These are phyloP conservation scores for Neosilurus mollespiculum DNA, from an alignment of 2,797 vertebrate genomes.

Conservation along the genomic window DNA sequence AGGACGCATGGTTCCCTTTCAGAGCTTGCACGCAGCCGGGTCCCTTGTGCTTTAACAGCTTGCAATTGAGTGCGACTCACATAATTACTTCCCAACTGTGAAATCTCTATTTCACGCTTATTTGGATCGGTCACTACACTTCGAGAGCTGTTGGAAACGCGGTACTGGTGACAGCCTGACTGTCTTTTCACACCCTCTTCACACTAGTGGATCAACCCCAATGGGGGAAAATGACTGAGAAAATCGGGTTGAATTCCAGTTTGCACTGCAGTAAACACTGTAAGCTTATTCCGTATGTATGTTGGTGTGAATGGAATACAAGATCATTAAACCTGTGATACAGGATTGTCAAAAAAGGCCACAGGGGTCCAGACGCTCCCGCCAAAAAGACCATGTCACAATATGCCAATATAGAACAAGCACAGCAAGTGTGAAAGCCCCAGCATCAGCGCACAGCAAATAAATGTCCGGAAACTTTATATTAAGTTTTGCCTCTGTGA, in stretches of 20 bases:
- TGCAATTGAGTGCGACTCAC: not conserved
- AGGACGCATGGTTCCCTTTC: not conserved
- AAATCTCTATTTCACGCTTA: conserved; percentile 22
- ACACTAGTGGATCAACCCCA: not conserved
- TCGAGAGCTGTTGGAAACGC: not conserved
- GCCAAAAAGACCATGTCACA: no score
- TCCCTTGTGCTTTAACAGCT: conserved; percentile 9
- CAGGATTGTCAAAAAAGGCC: no score
- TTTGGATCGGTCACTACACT: conserved; percentile 1
- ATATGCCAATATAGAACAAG: no score
- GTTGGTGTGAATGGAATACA: not conserved
- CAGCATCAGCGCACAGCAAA: no score
- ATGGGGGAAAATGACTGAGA: not conserved
- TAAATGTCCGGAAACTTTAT: no score
- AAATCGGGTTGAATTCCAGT: not conserved
- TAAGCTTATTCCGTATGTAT: not conserved
- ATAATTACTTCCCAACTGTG: conserved; percentile 14
- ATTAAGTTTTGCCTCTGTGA: no score
- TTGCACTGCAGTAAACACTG: not conserved
- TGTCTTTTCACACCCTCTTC: not conserved
- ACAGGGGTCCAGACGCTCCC: no score
- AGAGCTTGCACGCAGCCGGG: not conserved
- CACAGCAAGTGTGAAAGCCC: no score
- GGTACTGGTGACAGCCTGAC: not conserved
- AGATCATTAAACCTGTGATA: no score